Evolutionary conservation across 2,797 vertebrate species (phyloP), one percentile per base, ranked within the genome.

Genomic region (Phoxinus dragarum): DNA sequence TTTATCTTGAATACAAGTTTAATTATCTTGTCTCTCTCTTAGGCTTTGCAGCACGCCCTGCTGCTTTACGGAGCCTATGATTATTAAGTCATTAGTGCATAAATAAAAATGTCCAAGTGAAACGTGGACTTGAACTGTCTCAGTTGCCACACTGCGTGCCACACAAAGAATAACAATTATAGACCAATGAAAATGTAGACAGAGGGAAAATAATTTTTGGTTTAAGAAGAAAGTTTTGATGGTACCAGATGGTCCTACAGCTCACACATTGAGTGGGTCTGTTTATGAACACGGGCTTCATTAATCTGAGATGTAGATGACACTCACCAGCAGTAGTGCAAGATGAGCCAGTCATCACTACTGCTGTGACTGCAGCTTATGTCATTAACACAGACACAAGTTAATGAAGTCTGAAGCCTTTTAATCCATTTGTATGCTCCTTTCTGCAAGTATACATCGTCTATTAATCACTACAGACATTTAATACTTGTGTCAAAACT

Each of bases 291-390:
- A 31, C 38, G 80, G 83, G 79, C 86, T 78, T 84, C 82, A 87
- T 87, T 87, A 87, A 87, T 81, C 82, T 85, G 79, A 84, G 79
- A 68, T 77, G 80, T 77, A 81, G 73, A 84, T 49, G 52, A 64
- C 61, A 44, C 49, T 80, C 71, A 79, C 82, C 40, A 73, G 59
- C 71, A 73, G 78, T 76, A 80, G 56, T 77, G 19, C 71, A 71
- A 56, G 78, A 84, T 84, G 78, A 67, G 40, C 27, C 75, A 80
- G 68, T n/a, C 81, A 54, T 74, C 68, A 71, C 81, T 23, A 71
- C 81, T 40, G 73, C 85, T 72, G 56, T 72, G 80, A 81, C 73
- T 77, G 74, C 68, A 72, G 36, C 23, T 42, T 67, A 21, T 67
- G 49, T 47, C 61, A 80, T 80, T 85, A 72, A 44, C 68, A 64